Percentiles rank a stretch among this genome's conserved stretches.
phyloP scores from a whole-genome alignment of 1,140 invertebrate species.

The Drosophila cardini region DNA sequence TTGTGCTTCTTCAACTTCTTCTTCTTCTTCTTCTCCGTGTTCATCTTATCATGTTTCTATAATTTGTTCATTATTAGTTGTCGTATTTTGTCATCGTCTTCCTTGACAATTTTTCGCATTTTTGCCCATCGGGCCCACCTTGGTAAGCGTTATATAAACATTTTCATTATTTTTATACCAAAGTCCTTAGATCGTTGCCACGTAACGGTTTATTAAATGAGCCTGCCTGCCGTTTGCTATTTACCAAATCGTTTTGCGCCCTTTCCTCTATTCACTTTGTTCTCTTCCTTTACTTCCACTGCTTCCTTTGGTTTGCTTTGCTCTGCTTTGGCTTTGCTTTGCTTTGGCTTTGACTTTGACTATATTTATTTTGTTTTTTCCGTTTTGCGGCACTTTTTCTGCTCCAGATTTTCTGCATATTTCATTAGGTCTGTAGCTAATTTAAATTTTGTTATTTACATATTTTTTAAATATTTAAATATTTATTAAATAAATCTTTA shows the following conservation, averaged over 20 bases:
- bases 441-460: too few relatives aligned
- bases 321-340: conserved; percentile 13
- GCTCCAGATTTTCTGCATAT: neutral
- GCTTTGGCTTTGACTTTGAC: conserved; percentile 22
- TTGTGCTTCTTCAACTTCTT: too few relatives aligned
- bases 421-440: neutral
- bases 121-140: conserved; percentile 2
- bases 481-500: too few relatives aligned
- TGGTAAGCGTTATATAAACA: conserved; percentile 48
- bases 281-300: neutral
- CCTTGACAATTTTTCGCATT: neutral
- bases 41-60: neutral
- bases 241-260: conserved; percentile 51
- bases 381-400: conserved; percentile 21
- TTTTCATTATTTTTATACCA: conserved; percentile 47
- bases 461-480: too few relatives aligned
- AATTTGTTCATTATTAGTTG: conserved; percentile 65
- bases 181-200: conserved; percentile 47
- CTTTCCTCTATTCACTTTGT: neutral
- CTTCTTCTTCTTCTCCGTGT: neutral
- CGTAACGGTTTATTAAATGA: conserved; percentile 70
- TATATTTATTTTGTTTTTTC: conserved; percentile 58
- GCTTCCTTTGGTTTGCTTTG: conserved; percentile 12
- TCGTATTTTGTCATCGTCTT: conserved; percentile 22
- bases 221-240: conserved; percentile 33